Percentiles rank a stretch among this genome's conserved stretches.
phyloP scores from a whole-genome alignment of 53 echinoderm and acorn worm species.

The Stichopus horrens region DNA sequence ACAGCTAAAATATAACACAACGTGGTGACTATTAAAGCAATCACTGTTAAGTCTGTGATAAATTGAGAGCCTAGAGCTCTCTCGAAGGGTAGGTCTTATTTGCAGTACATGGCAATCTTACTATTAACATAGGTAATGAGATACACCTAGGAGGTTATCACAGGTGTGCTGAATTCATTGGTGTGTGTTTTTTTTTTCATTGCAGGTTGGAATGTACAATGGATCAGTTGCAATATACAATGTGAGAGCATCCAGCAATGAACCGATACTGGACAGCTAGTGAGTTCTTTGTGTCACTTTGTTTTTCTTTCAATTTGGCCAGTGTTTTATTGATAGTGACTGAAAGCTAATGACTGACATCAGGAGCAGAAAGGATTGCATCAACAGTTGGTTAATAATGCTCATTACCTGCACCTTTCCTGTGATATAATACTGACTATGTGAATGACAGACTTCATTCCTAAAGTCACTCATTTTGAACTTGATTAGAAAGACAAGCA shows the following conservation, averaged over 20 bases:
- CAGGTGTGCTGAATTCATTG: neutral
- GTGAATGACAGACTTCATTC: too few species aligned
- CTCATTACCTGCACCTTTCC: neutral
- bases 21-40: too few species aligned
- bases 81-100: too few species aligned
- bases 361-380: neutral
- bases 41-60: too few species aligned
- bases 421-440: neutral
- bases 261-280: constrained; percentile 98
- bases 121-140: too few species aligned
- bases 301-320: neutral
- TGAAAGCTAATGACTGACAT: too few species aligned
- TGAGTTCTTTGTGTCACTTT: constrained; percentile 59
- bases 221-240: constrained; percentile 99
- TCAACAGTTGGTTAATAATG: neutral
- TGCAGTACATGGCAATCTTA: too few species aligned
- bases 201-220: constrained; percentile 93
- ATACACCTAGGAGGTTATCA: neutral
- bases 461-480: too few species aligned
- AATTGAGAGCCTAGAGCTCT: too few species aligned
- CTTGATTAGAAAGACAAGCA: too few species aligned
- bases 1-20: too few species aligned
- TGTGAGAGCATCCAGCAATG: constrained; percentile 82
- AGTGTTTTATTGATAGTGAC: too few species aligned
- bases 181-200: neutral